Conservation (phyloP, 2,888 invertebrate genomes). For the Cinara cedri region DNA sequence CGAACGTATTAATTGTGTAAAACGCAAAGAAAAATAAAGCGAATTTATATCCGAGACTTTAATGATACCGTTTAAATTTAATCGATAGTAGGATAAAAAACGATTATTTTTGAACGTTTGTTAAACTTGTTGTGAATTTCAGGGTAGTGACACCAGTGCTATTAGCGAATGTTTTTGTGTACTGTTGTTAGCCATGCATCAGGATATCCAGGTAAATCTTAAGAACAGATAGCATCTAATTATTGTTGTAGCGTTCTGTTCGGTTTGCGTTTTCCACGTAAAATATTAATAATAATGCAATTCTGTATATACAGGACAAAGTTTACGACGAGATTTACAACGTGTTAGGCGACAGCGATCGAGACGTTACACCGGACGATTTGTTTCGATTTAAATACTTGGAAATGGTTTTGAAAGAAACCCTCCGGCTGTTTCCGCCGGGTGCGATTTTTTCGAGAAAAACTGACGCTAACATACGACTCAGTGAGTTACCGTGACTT, state of each 20-base stretch:
- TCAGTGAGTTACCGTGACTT: constrained; percentile 54
- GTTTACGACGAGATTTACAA: constrained; percentile 58
- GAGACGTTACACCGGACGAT: constrained; percentile 64
- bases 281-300: not conserved
- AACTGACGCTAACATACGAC: constrained; percentile 57
- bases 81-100: too few species aligned
- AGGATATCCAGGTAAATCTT: constrained; percentile 60
- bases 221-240: too few species aligned
- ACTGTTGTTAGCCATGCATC: constrained; percentile 60
- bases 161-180: constrained; percentile 60
- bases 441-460: constrained; percentile 58
- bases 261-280: not conserved
- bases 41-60: too few species aligned
- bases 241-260: not conserved
- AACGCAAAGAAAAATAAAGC: not conserved
- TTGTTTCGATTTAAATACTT: constrained; percentile 61
- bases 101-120: not conserved
- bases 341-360: constrained; percentile 59
- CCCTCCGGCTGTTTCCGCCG: constrained; percentile 58
- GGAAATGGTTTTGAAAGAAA: constrained; percentile 59
- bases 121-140: constrained; percentile 6
- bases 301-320: constrained; percentile 56
- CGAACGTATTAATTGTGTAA: too few species aligned
- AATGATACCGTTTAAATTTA: too few species aligned
- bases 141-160: constrained; percentile 62